These are phyloP conservation scores for Hyalella azteca DNA, from an alignment of 2,888 invertebrate species.

Conservation along the genomic window DNA sequence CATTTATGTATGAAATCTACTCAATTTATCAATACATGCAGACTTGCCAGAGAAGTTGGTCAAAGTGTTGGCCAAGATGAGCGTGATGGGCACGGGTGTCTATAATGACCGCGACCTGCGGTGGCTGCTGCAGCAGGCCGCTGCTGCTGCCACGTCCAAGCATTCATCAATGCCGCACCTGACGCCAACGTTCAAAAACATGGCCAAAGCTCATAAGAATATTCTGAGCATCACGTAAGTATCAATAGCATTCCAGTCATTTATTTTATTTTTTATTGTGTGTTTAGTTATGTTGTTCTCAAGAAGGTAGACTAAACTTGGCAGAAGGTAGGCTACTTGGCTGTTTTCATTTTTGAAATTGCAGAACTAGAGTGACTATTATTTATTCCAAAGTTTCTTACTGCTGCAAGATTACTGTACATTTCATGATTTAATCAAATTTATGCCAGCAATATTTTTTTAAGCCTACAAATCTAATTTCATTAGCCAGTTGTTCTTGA, in stretches of 20 bases:
- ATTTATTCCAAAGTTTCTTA: no score
- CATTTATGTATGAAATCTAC: no score
- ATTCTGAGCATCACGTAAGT: slow-evolving; percentile 7
- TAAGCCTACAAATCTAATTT: neutral
- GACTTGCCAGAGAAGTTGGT: slow-evolving; percentile 24
- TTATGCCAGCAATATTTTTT: neutral
- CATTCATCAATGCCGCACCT: neutral
- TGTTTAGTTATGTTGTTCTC: neutral
- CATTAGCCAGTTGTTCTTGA: neutral
- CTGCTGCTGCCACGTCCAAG: neutral
- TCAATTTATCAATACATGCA: no score
- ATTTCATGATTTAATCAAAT: neutral
- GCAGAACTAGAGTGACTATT: no score
- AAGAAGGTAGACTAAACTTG: no score
- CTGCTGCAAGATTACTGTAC: neutral
- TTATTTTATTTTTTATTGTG: neutral
- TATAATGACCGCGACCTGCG: slow-evolving; percentile 10
- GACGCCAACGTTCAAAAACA: neutral
- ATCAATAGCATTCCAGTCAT: neutral
- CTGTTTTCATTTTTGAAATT: neutral
- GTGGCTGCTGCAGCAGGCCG: neutral
- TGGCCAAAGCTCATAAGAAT: neutral
- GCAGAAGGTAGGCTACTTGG: no score
- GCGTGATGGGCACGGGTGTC: neutral
- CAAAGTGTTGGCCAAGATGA: slow-evolving; percentile 20